Evolutionary conservation across 2,113 vertebrate genomes (phyloP).

Genomic region (Spea bombifrons): DNA sequence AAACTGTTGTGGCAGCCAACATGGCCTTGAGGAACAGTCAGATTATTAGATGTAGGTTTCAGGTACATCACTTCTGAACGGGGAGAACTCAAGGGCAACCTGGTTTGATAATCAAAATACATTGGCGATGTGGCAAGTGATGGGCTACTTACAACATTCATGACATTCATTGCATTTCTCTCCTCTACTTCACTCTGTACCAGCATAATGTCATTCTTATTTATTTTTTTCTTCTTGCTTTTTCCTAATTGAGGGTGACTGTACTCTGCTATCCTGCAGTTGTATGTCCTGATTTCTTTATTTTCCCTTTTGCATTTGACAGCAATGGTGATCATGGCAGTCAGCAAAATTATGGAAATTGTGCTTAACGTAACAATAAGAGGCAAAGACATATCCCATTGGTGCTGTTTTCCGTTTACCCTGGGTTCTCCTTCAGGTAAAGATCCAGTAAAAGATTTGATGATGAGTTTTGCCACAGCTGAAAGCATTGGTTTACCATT

Average conservation of each 20-base stretch:
- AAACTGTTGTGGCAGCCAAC: conserved; percentile 98
- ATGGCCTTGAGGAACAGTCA: conserved; percentile 96
- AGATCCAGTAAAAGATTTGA: conserved; percentile 87
- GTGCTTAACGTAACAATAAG: conserved; percentile 95
- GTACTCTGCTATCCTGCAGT: conserved; percentile 97
- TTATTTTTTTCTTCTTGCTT: conserved; percentile 95
- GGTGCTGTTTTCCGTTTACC: conserved; percentile 86
- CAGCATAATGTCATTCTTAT: conserved; percentile 98
- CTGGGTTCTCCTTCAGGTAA: conserved; percentile 84
- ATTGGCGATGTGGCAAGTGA: conserved; percentile 97
- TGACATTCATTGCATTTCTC: conserved; percentile 98
- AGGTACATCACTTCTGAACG: conserved; percentile 99
- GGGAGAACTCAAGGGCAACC: conserved; percentile 97
- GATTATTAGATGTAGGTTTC: conserved; percentile 96
- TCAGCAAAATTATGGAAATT: conserved; percentile 92
- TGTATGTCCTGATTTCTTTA: conserved; percentile 98
- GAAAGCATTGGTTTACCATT: conserved; percentile 94
- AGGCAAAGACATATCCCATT: conserved; percentile 95
- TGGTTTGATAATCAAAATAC: conserved; percentile 99
- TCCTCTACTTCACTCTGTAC: conserved; percentile 98
- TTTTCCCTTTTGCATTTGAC: conserved; percentile 97
- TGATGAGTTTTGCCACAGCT: conserved; percentile 86
- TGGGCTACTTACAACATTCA: conserved; percentile 99
- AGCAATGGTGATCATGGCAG: conserved; percentile 96
- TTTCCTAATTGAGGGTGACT: conserved; percentile 95